Conservation (phyloP, 1,140 invertebrate genomes). For the Brachionus rubens region DNA sequence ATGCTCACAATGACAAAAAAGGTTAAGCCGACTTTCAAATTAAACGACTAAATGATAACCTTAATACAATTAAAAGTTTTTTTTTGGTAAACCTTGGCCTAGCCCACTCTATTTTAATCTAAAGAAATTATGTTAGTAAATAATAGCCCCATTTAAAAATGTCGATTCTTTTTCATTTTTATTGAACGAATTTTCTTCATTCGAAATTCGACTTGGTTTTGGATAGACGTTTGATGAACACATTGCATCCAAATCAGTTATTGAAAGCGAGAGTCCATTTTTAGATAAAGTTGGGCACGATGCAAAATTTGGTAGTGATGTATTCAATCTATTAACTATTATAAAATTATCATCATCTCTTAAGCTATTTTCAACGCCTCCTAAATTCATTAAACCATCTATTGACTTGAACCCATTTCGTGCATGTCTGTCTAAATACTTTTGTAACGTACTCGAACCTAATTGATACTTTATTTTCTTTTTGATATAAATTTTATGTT, state of each 20-base stretch:
- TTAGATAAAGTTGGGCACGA: neutral
- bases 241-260: neutral
- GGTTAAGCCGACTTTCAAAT: no score
- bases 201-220: conserved; percentile 18
- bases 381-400: neutral
- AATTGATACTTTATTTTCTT: conserved; percentile 16
- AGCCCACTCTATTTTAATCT: no score
- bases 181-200: neutral
- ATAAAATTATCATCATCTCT: conserved; percentile 27
- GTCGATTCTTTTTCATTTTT: conserved; percentile 1
- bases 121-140: no score
- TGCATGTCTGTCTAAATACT: neutral
- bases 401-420: conserved; percentile 17
- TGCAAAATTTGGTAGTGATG: neutral
- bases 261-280: neutral
- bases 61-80: no score
- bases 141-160: conserved; percentile 18
- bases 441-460: neutral
- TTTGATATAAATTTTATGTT: neutral
- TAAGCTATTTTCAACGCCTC: neutral
- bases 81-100: no score
- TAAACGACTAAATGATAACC: no score
- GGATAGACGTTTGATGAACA: conserved; percentile 38
- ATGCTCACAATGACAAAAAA: no score
- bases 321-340: neutral